These are phyloP conservation scores for Gobio occitaniae DNA, from an alignment of 2,797 vertebrate species.

Conservation along the genomic window DNA sequence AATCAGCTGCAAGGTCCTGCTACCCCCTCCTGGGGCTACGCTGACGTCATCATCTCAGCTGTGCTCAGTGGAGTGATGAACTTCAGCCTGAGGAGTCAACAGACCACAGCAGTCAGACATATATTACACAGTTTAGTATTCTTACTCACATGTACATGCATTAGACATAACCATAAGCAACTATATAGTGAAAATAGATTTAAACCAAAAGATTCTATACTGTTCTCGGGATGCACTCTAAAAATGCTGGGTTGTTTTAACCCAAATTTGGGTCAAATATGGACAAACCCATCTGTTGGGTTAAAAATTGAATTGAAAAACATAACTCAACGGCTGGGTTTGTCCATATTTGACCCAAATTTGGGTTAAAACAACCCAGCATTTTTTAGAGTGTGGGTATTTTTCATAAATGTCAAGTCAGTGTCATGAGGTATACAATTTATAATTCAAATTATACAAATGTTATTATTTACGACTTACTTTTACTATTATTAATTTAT, in stretches of 20 bases:
- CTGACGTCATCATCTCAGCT: slow-evolving; percentile 54
- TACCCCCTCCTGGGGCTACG: slow-evolving; percentile 15
- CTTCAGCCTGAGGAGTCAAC: slow-evolving; percentile 38
- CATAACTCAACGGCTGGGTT: no score
- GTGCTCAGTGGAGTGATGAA: slow-evolving; percentile 45
- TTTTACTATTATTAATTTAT: neutral
- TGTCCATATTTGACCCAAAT: no score
- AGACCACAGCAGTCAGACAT: slow-evolving; percentile 21
- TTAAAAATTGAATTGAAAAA: no score
- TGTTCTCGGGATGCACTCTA: no score
- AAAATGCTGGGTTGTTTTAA: no score
- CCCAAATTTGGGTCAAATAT: no score
- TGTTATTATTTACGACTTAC: neutral
- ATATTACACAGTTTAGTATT: slow-evolving; percentile 11
- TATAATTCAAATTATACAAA: neutral
- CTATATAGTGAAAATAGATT: neutral
- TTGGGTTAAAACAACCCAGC: no score
- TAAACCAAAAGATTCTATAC: neutral
- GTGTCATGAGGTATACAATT: neutral
- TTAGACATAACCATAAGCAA: neutral
- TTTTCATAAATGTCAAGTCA: neutral
- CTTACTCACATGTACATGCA: neutral
- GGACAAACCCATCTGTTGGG: no score
- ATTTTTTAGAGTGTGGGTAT: neutral
- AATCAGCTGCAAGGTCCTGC: slow-evolving; percentile 31